Evolutionary conservation across 2,797 vertebrate genomes (phyloP).

Genomic region (Peromyscus attwateri): DNA sequence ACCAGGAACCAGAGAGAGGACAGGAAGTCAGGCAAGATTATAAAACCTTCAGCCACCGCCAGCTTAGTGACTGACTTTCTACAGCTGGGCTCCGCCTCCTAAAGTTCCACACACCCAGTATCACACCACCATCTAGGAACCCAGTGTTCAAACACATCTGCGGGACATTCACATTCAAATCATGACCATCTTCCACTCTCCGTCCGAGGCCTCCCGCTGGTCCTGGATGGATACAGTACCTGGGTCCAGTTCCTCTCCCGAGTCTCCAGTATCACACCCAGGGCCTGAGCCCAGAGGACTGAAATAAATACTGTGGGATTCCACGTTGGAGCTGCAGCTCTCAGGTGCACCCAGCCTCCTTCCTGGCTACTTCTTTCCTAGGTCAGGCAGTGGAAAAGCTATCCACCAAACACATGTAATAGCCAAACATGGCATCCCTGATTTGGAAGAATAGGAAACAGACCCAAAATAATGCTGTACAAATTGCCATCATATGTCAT

Average conservation of each 20-base stretch:
- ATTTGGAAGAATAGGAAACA: constrained; percentile 53
- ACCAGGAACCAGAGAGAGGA: not conserved
- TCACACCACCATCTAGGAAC: not conserved
- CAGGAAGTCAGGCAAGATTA: not conserved
- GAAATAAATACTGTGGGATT: not conserved
- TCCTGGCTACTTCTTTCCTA: not conserved
- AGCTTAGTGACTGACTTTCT: not conserved
- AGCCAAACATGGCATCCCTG: not conserved
- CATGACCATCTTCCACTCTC: not conserved
- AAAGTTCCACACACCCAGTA: not conserved
- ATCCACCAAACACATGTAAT: not conserved
- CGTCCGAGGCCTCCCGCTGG: not conserved
- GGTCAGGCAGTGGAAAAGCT: not conserved
- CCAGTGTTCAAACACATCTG: not conserved
- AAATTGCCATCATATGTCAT: constrained; percentile 67
- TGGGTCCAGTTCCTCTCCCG: not conserved
- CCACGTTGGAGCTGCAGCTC: not conserved
- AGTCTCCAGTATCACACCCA: not conserved
- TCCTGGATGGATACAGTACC: not conserved
- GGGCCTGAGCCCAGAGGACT: not conserved
- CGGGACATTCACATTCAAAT: not conserved
- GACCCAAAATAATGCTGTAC: constrained; percentile 36
- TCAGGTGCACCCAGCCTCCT: not conserved
- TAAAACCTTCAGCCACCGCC: not conserved
- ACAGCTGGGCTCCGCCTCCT: not conserved